A percentile compares a stretch with the other conserved stretches of the same genome.
Evolutionary conservation across 2,888 invertebrate genomes (phyloP).

Genomic region (Zhuqinia jingwanae): DNA sequence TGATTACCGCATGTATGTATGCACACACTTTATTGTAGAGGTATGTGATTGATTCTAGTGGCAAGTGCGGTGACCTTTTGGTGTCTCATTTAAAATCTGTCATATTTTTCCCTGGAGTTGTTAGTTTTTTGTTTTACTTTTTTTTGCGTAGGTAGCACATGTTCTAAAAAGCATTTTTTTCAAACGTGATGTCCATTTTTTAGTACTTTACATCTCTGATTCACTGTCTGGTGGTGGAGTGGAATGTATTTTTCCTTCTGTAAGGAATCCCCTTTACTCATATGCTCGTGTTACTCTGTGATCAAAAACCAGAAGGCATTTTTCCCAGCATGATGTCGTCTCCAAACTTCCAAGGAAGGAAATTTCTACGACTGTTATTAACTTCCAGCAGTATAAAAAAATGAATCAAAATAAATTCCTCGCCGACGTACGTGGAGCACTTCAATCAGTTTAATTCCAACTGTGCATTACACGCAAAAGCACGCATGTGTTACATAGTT

Average conservation of each 20-base stretch:
- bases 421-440: conserved; percentile 26
- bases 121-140: neutral
- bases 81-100: conserved; percentile 53
- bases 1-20: conserved; percentile 1
- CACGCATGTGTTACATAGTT: neutral
- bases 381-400: neutral
- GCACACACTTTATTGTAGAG: neutral
- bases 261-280: conserved; percentile 15
- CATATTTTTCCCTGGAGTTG: conserved; percentile 7
- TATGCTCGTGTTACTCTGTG: neutral
- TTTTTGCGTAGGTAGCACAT: neutral
- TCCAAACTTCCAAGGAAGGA: conserved; percentile 70
- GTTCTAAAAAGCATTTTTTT: neutral
- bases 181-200: conserved; percentile 11
- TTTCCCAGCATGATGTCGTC: conserved; percentile 68
- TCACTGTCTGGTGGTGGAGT: conserved; percentile 18
- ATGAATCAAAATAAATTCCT: neutral
- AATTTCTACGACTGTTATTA: conserved; percentile 12
- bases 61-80: conserved; percentile 72
- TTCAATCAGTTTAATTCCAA: conserved; percentile 65
- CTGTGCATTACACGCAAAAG: conserved; percentile 17
- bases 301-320: conserved; percentile 70
- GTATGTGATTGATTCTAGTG: conserved; percentile 62
- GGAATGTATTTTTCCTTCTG: conserved; percentile 33
- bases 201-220: neutral